A percentile compares a stretch with the other conserved stretches of the same genome.
Evolutionary conservation across 2,888 invertebrate genomes (phyloP).

Genomic region (Tetrapedia diversipes): DNA sequence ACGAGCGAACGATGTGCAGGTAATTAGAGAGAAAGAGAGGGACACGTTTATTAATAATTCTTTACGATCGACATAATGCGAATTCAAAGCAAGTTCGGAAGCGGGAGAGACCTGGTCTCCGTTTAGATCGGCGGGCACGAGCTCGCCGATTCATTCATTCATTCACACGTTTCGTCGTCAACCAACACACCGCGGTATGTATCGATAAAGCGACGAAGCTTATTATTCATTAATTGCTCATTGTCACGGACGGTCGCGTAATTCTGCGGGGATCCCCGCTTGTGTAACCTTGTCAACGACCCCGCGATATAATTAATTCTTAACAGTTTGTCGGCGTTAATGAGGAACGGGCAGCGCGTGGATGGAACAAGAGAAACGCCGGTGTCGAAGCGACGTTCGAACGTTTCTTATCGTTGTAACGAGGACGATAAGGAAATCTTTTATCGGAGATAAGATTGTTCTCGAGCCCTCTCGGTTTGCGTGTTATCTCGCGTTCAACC

Average conservation of each 20-base stretch:
- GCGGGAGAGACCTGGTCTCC: neutral
- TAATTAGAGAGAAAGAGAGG: neutral
- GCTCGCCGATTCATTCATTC: slow-evolving; percentile 19
- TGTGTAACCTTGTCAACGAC: slow-evolving; percentile 33
- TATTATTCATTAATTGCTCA: slow-evolving; percentile 56
- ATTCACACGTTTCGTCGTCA: slow-evolving; percentile 45
- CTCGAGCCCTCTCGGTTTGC: slow-evolving; percentile 16
- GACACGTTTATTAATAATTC: slow-evolving; percentile 46
- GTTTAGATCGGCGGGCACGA: neutral
- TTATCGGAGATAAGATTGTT: slow-evolving; percentile 69
- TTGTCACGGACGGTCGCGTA: slow-evolving; percentile 48
- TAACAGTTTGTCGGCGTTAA: slow-evolving; percentile 33
- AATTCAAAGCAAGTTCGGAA: slow-evolving; percentile 16
- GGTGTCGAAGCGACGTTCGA: no score
- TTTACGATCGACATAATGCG: slow-evolving; percentile 40
- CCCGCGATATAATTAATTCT: slow-evolving; percentile 46
- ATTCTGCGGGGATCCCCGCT: slow-evolving; percentile 12
- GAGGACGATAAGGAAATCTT: slow-evolving; percentile 65
- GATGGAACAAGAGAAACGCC: slow-evolving; percentile 31
- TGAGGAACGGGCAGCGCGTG: slow-evolving; percentile 8
- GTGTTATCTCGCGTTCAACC: slow-evolving; percentile 52
- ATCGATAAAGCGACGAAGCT: slow-evolving; percentile 47
- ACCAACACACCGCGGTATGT: slow-evolving; percentile 43
- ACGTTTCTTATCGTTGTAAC: slow-evolving; percentile 61
- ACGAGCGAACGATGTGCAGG: neutral